Percentiles rank a stretch among this genome's conserved stretches.
phyloP scores from a whole-genome alignment of 2,113 vertebrate species.

The Tichodroma muraria region DNA sequence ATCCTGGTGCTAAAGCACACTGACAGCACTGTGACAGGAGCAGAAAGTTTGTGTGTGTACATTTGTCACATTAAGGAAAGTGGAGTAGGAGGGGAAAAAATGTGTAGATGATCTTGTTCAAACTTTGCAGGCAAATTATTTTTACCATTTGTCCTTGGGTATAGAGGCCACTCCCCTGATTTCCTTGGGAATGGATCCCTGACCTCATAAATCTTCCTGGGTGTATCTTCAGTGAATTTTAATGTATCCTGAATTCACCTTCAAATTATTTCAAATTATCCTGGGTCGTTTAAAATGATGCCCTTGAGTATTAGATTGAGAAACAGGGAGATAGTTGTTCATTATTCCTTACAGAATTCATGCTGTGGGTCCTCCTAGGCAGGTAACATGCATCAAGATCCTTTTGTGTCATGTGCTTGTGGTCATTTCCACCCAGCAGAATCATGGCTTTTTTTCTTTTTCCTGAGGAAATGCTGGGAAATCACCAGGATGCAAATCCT shows the following conservation, averaged over 20 bases:
- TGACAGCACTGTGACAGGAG: background rate
- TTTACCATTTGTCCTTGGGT: background rate
- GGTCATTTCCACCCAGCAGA: background rate
- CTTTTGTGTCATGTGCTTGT: background rate
- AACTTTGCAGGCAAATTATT: background rate
- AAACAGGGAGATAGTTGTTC: background rate
- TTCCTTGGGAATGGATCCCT: background rate
- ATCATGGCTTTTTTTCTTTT: background rate
- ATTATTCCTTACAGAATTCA: background rate
- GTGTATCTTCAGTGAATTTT: background rate
- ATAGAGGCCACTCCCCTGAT: background rate
- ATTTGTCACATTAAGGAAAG: background rate
- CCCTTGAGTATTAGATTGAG: background rate
- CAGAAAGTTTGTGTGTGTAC: background rate
- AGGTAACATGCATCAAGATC: background rate
- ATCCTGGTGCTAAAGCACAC: background rate
- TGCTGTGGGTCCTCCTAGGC: background rate
- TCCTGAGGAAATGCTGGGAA: background rate
- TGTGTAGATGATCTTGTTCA: background rate
- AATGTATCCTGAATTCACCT: background rate
- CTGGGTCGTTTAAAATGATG: background rate
- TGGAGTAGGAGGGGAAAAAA: background rate
- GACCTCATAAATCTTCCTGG: background rate
- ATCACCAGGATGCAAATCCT: background rate
- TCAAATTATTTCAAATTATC: background rate